Base-by-base conservation (phyloP, 2,888 invertebrate genomes). In the Orthosia incerta region DNA sequence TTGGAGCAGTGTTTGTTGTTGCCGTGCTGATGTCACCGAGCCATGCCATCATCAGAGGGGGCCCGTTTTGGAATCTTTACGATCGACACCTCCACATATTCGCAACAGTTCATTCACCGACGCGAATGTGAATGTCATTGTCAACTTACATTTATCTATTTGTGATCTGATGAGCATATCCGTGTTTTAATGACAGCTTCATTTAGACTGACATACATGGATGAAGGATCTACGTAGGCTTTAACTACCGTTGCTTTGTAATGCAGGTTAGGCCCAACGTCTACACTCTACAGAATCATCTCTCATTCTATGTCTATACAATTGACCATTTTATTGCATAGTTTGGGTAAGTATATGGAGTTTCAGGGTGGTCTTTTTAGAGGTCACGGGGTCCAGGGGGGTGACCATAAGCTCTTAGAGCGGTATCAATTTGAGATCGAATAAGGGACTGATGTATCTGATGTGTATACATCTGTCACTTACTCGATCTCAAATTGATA, bases 11-110 rank as follows among this genome's bases (percentile, higher is more conserved):
- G 88, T 91, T 88, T 88, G 86, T 89, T 89, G 90, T 91, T 89
- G 82, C 86, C 83, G 83, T 74, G 93, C 89, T 96, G 96, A 96
- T 95, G 95, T 96, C 96, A 96, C 91, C 92, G 86, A 82, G 82
- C 80, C 90, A 89, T 91, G 92, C 89, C 92, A 93, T 94, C 93
- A 93, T 91, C 91, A 86, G 88, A 88, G 88, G 92, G 88, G 92
- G 92, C 94, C 95, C 91, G 91, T 92, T 95, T 95, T 93, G 94
- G 94, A 89, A 91, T 91, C 92, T 94, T 95, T 95, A 95, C 93
- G 95, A 94, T 91, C 93, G 84, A 92, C 95, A 95, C 95, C 95
- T 94, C 95, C 95, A 95, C 95, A 94, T 91, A 89, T 92, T 90
- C 84, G 91, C 91, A 89, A 84, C 90, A 90, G 96, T 95, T 96